phyloP scores from a whole-genome alignment of 2,113 vertebrate species.

The Dromaius novaehollandiae region DNA sequence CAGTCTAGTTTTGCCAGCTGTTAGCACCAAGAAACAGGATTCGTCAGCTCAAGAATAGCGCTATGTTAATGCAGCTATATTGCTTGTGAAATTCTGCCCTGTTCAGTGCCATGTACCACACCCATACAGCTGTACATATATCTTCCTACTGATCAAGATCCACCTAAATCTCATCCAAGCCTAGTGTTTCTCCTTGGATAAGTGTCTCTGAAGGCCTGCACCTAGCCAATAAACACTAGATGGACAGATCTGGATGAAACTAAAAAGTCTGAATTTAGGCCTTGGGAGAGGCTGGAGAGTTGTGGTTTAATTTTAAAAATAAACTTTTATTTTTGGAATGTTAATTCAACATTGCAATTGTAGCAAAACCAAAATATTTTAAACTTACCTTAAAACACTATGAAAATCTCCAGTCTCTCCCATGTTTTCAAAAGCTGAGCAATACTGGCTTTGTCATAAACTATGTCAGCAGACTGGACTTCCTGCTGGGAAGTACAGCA shows the following conservation, averaged over 20 bases:
- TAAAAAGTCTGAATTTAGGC: background rate
- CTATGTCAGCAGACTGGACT: background rate
- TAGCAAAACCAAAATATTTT: fast-evolving
- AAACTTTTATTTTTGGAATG: background rate
- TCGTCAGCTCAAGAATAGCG: background rate
- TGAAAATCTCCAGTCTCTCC: background rate
- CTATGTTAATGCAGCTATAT: background rate
- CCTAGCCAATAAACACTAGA: background rate
- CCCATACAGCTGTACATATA: fast-evolving
- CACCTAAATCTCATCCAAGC: background rate
- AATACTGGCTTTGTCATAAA: background rate
- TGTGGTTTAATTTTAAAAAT: background rate
- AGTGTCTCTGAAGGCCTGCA: background rate
- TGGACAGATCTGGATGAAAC: background rate
- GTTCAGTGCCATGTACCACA: background rate
- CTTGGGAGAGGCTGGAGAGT: background rate
- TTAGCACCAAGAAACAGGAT: background rate
- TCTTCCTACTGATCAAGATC: background rate
- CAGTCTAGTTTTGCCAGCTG: background rate
- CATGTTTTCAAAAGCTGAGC: background rate
- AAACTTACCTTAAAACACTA: background rate
- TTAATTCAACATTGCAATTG: background rate
- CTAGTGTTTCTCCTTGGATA: background rate
- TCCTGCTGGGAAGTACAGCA: background rate
- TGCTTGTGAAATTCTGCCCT: background rate